These are phyloP conservation scores for Sussaba pulchella DNA, from an alignment of 2,888 invertebrate species.

Conservation along the genomic window DNA sequence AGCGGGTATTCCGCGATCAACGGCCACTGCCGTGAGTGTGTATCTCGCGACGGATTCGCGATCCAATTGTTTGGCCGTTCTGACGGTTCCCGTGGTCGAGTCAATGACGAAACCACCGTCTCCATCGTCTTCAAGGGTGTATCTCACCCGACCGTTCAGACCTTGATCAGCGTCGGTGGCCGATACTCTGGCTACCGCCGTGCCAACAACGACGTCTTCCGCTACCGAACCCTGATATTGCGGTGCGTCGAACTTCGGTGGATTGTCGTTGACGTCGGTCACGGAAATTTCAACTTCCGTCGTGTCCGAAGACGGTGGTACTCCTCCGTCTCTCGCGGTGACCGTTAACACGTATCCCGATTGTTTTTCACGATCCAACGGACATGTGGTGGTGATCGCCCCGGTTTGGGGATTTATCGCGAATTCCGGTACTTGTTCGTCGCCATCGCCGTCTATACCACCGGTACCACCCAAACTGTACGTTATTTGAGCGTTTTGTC, in stretches of 20 bases:
- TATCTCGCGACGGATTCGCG: constrained; percentile 95
- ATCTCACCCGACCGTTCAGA: constrained; percentile 93
- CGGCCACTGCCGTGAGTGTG: constrained; percentile 93
- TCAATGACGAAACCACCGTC: constrained; percentile 97
- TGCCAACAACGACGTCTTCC: constrained; percentile 95
- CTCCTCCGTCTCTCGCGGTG: constrained; percentile 96
- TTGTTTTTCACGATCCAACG: constrained; percentile 93
- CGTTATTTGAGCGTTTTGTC: constrained; percentile 95
- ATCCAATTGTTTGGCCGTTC: constrained; percentile 95
- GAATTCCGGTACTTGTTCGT: constrained; percentile 88
- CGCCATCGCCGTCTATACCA: constrained; percentile 83
- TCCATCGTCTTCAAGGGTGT: constrained; percentile 91
- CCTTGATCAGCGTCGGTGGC: constrained; percentile 95
- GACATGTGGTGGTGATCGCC: constrained; percentile 94
- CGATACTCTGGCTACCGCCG: constrained; percentile 91
- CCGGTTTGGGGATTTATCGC: constrained; percentile 97
- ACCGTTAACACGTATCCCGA: constrained; percentile 94
- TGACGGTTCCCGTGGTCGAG: constrained; percentile 95
- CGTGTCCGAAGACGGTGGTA: constrained; percentile 95
- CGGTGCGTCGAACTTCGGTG: constrained; percentile 93
- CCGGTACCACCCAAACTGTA: constrained; percentile 87
- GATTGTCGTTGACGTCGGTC: constrained; percentile 98
- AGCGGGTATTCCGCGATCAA: constrained; percentile 94
- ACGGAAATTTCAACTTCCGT: constrained; percentile 98
- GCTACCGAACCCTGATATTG: constrained; percentile 93